Evolutionary conservation across 2,797 vertebrate genomes (phyloP), one percentile per base, ranked within the genome.

Genomic region (Coregonus ussuriensis): DNA sequence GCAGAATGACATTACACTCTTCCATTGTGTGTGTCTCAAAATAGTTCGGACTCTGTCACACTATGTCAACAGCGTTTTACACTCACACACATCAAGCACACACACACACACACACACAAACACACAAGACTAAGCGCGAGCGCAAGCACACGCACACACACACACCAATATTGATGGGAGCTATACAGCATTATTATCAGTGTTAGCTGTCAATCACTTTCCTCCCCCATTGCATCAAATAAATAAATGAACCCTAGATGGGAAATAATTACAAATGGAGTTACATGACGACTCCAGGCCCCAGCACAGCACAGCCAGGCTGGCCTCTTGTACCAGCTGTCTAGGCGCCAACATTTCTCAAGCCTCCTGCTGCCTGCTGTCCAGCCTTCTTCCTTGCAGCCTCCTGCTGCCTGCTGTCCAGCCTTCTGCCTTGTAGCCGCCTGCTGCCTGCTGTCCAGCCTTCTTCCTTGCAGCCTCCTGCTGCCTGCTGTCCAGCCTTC

Each of bases 261-360:
- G 68, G 74, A 81, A 85, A 80, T 87, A 86, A 88, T 88, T 88
- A 82, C 83, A 65, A 77, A 21, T 73, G 80, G 84, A 82, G 74
- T 69, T 75, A 68, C n/a, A 82, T 52, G 7, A 52, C 11, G 77
- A 72, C n/a, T 82, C 41, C 70, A 47, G 83, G 81, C 82, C n/a
- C 53, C 15, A 6, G 16, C 15, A 41, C 41, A 41, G 41, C 41
- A 37, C 25, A 47, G 79, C 72, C 6, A 66, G 7, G 65, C 67
- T 74, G 72, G 76, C 47, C 35, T 53, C 37, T 41, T 41, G 41
- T 47, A 47, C 41, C 41, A 47, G 9, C 41, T 47, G 41, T 11
- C 41, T 47, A 9, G 41, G 41, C 7, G 7, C 41, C 41, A 41
- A 41, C 7, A 41, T 41, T 41, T 41, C 41, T 9, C 9, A 41